Base-by-base conservation (phyloP, 2,888 invertebrate genomes). In the Yponomeuta malinellus region DNA sequence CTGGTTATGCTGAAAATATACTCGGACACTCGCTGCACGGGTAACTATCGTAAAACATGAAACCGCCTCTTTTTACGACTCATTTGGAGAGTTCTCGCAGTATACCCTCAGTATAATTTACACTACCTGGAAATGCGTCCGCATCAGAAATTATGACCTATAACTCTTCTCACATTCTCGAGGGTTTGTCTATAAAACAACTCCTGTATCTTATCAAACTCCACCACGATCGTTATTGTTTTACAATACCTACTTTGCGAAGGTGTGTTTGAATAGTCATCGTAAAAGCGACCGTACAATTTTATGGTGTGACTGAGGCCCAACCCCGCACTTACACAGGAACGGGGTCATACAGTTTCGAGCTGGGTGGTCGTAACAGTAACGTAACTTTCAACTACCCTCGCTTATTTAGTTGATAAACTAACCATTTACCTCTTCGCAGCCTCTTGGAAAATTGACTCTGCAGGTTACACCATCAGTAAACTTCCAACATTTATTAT, bases 271-370 rank as follows among this genome's bases (percentile, higher is more conserved):
- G 80, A 80, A 78, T 80, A 80, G 83, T 81, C 79, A 83, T 84
- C 86, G 83, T 88, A 86, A 87, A 87, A 84, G 82, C 83, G 80
- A 78, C 81, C 80, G 81, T 82, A 81, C 79, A 81, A 82, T 84
- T 89, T 86, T 87, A 88, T 83, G 81, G 81, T 81, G 74, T 76
- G 78, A 78, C 76, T 78, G 69, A 63, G 63, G 63, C 33, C 63
- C 63, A 69, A 63, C 69, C 69, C 69, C 69, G 37, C 68, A 29
- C 10, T 59, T 68, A 68, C 63, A 63, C 74, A 74, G 77, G 79
- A 78, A 78, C 76, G 78, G 78, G 81, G 81, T 78, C 79, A 80
- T 75, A 74, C 80, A 78, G 80, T 75, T 75, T 23, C 69, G n/a
- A 63, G 23, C 80, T 80, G 84, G 83, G 82, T 83, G 85, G 83